phyloP scores from a whole-genome alignment of 2,797 vertebrate genomes.

The Manis javanica region DNA sequence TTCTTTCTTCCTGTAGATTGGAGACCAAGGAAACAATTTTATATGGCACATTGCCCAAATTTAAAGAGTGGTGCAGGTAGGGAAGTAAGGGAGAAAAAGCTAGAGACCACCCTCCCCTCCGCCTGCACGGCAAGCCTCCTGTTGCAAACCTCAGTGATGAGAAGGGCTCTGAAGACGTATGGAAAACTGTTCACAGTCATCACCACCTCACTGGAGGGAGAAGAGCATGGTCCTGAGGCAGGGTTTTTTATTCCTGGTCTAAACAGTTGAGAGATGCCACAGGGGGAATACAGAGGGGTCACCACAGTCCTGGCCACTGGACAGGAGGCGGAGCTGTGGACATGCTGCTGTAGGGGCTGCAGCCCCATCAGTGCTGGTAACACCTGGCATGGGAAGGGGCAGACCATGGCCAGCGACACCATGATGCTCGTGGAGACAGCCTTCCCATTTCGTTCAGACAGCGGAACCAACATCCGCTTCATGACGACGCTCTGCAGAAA shows the following conservation, averaged over 20 bases:
- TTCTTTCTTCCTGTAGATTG: neutral
- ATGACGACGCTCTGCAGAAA: fast-evolving
- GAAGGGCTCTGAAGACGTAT: neutral
- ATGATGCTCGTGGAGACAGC: fast-evolving
- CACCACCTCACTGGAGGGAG: neutral
- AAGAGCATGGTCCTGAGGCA: neutral
- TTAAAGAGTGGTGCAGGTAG: neutral
- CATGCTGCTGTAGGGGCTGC: fast-evolving
- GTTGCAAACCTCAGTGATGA: neutral
- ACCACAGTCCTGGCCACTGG: neutral
- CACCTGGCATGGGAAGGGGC: fast-evolving
- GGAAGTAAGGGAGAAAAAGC: neutral
- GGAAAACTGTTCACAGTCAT: neutral
- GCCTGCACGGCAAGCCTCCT: neutral
- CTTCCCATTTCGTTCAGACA: neutral
- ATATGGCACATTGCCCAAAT: neutral
- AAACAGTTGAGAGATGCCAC: neutral
- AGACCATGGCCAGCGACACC: too few relatives aligned
- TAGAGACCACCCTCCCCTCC: fast-evolving
- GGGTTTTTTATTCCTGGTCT: neutral
- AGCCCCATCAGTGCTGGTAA: neutral
- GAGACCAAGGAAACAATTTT: neutral
- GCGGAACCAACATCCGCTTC: fast-evolving
- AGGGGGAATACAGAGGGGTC: neutral
- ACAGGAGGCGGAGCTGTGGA: neutral